Percentiles rank a stretch among this genome's conserved stretches.
Conservation (phyloP, 1,140 invertebrate species). For the Stratiolaelaps scimitus region DNA sequence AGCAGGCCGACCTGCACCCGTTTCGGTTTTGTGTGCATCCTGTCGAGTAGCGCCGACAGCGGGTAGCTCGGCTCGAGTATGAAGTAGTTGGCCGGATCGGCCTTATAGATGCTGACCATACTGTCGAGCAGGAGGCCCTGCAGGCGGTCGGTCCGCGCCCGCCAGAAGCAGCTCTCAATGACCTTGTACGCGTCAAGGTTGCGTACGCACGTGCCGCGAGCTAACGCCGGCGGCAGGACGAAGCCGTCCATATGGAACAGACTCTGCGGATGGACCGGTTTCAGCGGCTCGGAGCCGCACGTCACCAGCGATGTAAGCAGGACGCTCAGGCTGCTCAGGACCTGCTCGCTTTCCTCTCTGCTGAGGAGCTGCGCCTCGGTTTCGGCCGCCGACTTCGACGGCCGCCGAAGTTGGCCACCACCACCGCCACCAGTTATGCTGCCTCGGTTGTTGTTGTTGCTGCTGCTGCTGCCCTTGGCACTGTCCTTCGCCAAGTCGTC, state of each 20-base stretch:
- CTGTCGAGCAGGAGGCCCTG: slow-evolving; percentile 84
- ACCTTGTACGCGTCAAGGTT: slow-evolving; percentile 93
- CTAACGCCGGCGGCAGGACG: slow-evolving; percentile 70
- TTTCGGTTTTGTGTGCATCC: slow-evolving; percentile 72
- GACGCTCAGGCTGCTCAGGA: slow-evolving; percentile 77
- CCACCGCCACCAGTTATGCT: too few relatives aligned
- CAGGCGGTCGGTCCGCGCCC: slow-evolving; percentile 52
- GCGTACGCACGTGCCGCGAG: slow-evolving; percentile 66
- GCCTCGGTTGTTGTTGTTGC: too few relatives aligned
- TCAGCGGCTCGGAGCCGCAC: slow-evolving; percentile 76
- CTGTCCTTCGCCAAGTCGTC: too few relatives aligned
- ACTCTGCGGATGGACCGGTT: slow-evolving; percentile 50
- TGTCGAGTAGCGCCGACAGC: slow-evolving; percentile 86
- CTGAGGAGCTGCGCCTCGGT: too few relatives aligned
- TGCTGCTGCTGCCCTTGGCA: too few relatives aligned
- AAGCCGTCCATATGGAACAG: slow-evolving; percentile 88
- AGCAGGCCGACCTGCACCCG: slow-evolving; percentile 70
- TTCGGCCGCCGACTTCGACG: slow-evolving; percentile 46
- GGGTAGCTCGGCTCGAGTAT: slow-evolving; percentile 92
- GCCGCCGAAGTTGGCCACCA: too few relatives aligned
- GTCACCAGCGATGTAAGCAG: slow-evolving; percentile 84
- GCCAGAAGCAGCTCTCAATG: slow-evolving; percentile 70
- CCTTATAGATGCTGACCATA: slow-evolving; percentile 89
- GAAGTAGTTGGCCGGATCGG: slow-evolving; percentile 97
- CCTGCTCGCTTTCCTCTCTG: slow-evolving; percentile 51